These are phyloP conservation scores for Lycocerus yunnanus DNA, from an alignment of 2,888 invertebrate species.

Conservation along the genomic window DNA sequence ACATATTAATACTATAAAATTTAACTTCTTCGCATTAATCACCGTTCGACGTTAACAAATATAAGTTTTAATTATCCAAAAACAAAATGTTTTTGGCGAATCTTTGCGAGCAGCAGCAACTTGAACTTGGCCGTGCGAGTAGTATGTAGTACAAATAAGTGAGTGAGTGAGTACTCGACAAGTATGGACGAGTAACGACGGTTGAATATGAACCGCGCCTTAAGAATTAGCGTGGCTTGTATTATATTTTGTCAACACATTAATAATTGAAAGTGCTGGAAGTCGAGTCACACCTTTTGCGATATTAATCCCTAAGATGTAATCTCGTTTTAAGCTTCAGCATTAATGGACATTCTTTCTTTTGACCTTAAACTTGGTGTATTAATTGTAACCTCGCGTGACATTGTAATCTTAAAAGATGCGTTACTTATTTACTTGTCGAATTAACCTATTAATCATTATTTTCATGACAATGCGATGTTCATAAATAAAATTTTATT, in stretches of 20 bases:
- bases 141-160: no score
- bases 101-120: neutral
- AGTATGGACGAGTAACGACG: neutral
- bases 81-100: neutral
- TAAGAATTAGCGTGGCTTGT: neutral
- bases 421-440: neutral
- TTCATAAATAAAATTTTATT: neutral
- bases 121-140: neutral
- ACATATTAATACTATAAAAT: neutral
- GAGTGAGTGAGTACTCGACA: neutral
- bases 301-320: constrained; percentile 22
- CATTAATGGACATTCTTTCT: constrained; percentile 21
- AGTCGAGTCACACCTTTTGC: constrained; percentile 27
- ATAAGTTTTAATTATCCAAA: neutral
- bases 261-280: constrained; percentile 26
- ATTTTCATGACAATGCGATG: neutral
- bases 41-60: neutral
- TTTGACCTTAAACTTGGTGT: constrained; percentile 21
- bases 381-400: constrained; percentile 7
- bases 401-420: constrained; percentile 6
- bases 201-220: neutral
- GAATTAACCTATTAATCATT: neutral
- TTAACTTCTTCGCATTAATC: neutral
- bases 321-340: constrained; percentile 20
- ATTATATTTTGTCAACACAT: constrained; percentile 27